Conservation (phyloP, 2,888 invertebrate species). For the Marasmarcha lunaedactyla region DNA sequence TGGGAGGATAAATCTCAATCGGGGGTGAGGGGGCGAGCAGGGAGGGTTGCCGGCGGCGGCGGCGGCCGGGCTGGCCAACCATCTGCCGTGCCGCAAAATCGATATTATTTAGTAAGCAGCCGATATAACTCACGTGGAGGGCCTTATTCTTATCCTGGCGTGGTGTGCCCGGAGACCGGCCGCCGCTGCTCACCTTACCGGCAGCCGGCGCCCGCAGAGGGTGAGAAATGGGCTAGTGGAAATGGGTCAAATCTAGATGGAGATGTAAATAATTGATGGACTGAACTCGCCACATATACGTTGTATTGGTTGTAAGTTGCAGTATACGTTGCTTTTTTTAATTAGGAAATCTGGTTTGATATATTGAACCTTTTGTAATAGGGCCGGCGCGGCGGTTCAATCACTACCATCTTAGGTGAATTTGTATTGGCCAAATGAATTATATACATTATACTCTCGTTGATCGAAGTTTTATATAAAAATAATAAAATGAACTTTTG, state of each 20-base stretch:
- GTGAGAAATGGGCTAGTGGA: background rate
- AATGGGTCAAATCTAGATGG: slow-evolving; percentile 1
- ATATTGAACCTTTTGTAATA: too few relatives aligned
- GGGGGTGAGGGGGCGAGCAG: slow-evolving; percentile 47
- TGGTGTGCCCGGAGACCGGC: slow-evolving; percentile 9
- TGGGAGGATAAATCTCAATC: slow-evolving; percentile 63
- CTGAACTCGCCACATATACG: too few relatives aligned
- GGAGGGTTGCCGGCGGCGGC: slow-evolving; percentile 44
- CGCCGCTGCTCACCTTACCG: slow-evolving; percentile 2
- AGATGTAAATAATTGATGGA: background rate
- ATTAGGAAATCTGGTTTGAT: too few relatives aligned
- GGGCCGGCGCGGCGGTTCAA: too few relatives aligned
- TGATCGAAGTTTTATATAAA: too few relatives aligned
- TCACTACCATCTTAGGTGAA: too few relatives aligned
- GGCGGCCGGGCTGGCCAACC: slow-evolving; percentile 43
- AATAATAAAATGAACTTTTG: too few relatives aligned
- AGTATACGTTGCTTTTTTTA: too few relatives aligned
- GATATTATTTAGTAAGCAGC: slow-evolving; percentile 57
- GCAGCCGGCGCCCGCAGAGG: background rate
- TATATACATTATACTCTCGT: too few relatives aligned
- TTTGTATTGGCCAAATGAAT: too few relatives aligned
- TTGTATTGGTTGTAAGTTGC: too few relatives aligned
- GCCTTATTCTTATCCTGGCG: slow-evolving; percentile 7
- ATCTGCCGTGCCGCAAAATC: slow-evolving; percentile 65
- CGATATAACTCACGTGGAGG: slow-evolving; percentile 31